Base-by-base conservation (phyloP, 2,888 invertebrate species). In the Hypercompe scribonia region DNA sequence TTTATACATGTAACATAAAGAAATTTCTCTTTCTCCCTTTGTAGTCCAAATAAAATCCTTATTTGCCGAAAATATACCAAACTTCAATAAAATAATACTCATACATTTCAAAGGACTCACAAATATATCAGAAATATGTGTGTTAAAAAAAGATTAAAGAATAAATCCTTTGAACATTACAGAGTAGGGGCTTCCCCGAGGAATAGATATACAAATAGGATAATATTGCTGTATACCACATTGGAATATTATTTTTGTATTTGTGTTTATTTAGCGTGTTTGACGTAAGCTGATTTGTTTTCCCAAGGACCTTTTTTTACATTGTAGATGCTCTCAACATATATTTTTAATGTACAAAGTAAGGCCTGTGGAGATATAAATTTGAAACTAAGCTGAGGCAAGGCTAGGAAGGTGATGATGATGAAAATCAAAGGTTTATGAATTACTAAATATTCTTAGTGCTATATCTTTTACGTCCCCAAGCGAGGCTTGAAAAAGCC, bases 71-170 rank as follows among this genome's bases (percentile, higher is more conserved):
- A 58, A 58, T n/a, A 28, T 28, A 28, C 58, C 15, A 4, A 58
- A 28, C 15, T 58, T 28, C 28, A 3, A 58, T 58, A 15, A 58
- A 58, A 58, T 58, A 15, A 58, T 28, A 15, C 2, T 15, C 28
- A 28, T 3, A 42, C 10, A 46, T 31, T 34, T 50, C 33, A 31
- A 67, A 50, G 46, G 24, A 42, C 42, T 24, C 50, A 21, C 24
- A 50, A 33, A n/a, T 67, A 69, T 63, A 70, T 33, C 33, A 65
- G 28, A 54, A 65, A 64, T 8, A n/a, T 71, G 70, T 81, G 70
- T 76, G 78, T 80, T 74, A 67, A 78, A 81, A 83, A 74, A 39
- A 76, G 65, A 78, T 78, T 74, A 80, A 71, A 69, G 71, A 72
- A 74, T 79, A 76, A 78, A 67, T 75, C 70, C 75, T 39, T 69